Base-by-base conservation (phyloP, 2,888 invertebrate genomes). In the Acanthosepion lycidas region DNA sequence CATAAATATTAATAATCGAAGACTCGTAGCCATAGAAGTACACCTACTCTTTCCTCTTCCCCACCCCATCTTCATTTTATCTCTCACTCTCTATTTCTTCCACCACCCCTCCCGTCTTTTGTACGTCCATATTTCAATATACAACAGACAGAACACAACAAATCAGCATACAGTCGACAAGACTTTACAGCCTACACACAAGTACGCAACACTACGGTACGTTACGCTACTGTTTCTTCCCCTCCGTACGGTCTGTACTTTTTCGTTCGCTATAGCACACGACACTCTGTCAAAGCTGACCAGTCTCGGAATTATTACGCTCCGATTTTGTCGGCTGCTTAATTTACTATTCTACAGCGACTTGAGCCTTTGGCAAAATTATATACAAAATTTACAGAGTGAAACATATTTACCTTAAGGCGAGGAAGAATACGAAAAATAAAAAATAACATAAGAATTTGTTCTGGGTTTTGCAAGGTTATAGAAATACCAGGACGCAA, bases 1-100 rank as follows among this genome's bases (percentile, higher is more conserved):
- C n/a, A 78, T 78, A 78, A 33, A 78, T 78, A 78, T 78, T 78
- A 78, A 78, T 78, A n/a, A 78, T 78, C 78, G 78, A 78, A 78
- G 9, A 78, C n/a, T 15, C 78, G n/a, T 33, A 78, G n/a, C n/a
- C 78, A 78, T 78, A 78, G 78, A 78, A n/a, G n/a, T 15, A 15
- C 15, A 78, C n/a, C 78, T 8, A 15, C 78, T 5, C 12, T 12
- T n/a, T n/a, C 78, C 33, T 78, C 78, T 23, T 18, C 78, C 15
- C 78, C 4, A 9, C n/a, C 28, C 78, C 5, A 15, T 78, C 12
- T 78, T n/a, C 18, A 23, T 64, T 51, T 3, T 64, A 23, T 64
- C 26, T 64, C 23, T 26, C 64, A 23, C 23, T 64, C 64, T 64
- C 26, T 23, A 2, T 64, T 6, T 64, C 64, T 8, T 6, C 8